Evolutionary conservation across 1,140 invertebrate species (phyloP), one percentile per base, ranked within the genome.

Genomic region (Penaeus vannamei): DNA sequence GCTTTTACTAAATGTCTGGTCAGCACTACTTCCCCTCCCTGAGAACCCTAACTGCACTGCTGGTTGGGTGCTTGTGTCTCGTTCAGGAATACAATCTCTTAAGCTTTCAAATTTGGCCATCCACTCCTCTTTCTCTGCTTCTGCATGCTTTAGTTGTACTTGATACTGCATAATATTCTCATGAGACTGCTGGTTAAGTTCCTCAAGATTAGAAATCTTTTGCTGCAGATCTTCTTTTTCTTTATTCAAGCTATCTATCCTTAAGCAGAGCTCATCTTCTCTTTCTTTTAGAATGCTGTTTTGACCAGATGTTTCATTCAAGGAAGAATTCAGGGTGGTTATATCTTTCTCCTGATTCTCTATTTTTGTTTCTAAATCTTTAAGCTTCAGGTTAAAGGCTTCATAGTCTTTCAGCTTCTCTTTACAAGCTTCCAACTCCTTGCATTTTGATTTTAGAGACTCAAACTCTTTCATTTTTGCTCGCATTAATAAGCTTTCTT

Each of bases 381-480:
- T 84, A 46, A 76, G 77, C 64, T 84, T 89, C 36, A 32, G 53
- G 62, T 61, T 79, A 26, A 85, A 42, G 19, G 61, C 66, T 10
- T 89, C 82, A 60, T 61, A 19, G 8, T 79, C 83, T 84, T 84
- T 76, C 26, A 42, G 36, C 14, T 77, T 60, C 23, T 77, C 83
- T 22, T 32, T 79, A 26, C 59, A 66, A 76, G 62, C 20, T 53
- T 89, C 87, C n/a, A 89, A 36, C 42, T 89, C 82, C 12, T 62
- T 84, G 59, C 87, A 89, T 64, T 60, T 79, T 17, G 26, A 79
- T 29, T 83, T 89, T 3, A 80, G 22, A 29, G 69, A n/a, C 32
- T 89, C 87, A 29, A 89, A 64, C n/a, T 89, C 87, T 61, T 89
- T 89, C 23, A 76, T 42, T 66, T 85, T 84, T 53, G 87, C 87